Evolutionary conservation across 2,113 vertebrate species (phyloP).

Genomic region (Andinoacara biseriatus): DNA sequence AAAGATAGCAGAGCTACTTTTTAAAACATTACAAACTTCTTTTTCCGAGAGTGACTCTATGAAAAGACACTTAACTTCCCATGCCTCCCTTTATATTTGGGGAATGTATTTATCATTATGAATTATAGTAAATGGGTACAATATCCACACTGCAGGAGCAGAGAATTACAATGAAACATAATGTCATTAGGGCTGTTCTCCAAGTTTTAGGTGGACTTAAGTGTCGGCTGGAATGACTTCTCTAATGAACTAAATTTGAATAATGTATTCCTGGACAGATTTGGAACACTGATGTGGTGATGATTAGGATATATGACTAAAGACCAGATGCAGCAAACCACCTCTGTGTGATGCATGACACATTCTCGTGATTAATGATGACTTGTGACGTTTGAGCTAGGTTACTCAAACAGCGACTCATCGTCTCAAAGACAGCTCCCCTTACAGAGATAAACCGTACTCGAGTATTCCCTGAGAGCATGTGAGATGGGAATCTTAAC

Average conservation of each 20-base stretch:
- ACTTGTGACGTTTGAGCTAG: slow-evolving; percentile 53
- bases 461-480: slow-evolving; percentile 44
- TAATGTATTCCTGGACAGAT: slow-evolving; percentile 72
- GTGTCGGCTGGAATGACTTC: slow-evolving; percentile 67
- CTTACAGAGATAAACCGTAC: slow-evolving; percentile 48
- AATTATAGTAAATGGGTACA: slow-evolving; percentile 44
- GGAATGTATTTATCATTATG: slow-evolving; percentile 45
- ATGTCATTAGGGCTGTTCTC: slow-evolving; percentile 57
- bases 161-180: slow-evolving; percentile 62
- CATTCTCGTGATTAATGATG: slow-evolving; percentile 63
- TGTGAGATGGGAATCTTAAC: slow-evolving; percentile 45
- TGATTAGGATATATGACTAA: slow-evolving; percentile 74
- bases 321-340: slow-evolving; percentile 72
- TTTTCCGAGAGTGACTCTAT: background rate
- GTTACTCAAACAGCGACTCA: slow-evolving; percentile 43
- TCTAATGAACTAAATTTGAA: slow-evolving; percentile 76
- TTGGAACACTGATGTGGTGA: slow-evolving; percentile 56
- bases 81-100: slow-evolving; percentile 39
- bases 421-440: slow-evolving; percentile 35
- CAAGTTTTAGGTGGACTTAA: slow-evolving; percentile 70
- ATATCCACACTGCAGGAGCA: slow-evolving; percentile 20
- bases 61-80: slow-evolving; percentile 7
- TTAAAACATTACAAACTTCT: slow-evolving; percentile 13
- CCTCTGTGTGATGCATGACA: slow-evolving; percentile 66
- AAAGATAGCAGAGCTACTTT: slow-evolving; percentile 8